Base-by-base conservation (phyloP, 2,888 invertebrate species). In the Ptychoptera albimana region DNA sequence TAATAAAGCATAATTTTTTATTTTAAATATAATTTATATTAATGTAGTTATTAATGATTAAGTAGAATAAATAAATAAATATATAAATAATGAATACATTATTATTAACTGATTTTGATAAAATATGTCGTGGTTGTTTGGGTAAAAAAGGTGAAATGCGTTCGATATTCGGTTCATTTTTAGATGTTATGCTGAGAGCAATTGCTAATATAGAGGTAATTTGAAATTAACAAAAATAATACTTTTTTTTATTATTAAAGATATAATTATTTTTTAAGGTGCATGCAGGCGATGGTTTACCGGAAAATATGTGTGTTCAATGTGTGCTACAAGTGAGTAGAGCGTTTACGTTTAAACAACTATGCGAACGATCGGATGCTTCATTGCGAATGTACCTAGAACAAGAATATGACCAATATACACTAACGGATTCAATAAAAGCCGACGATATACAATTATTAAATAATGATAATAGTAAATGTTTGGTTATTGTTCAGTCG, bases 261-360 rank as follows among this genome's bases (percentile, higher is more conserved):
- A 23, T 14, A 43, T 40, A 37, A n/a, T n/a, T n/a, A n/a, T 29
- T 42, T 49, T 52, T 55, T 44, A 50, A 69, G 69, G 61, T 69
- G 9, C 50, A 59, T 43, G 56, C 62, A 57, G 63, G 60, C 39
- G 70, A 71, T 57, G 69, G 68, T 14, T 57, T 68, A 42, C 70
- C 70, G 12, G 58, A 63, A 49, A 57, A 64, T 10, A 63, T 71
- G 59, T 71, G 70, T 50, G 64, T 69, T n/a, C 69, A 69, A 51
- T 71, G 70, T 52, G 65, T 69, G 31, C 51, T 69, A 8, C 68
- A 69, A 53, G 66, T 69, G 46, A 69, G 70, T 50, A 56, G 68
- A 46, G 67, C 69, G 2, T 70, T 68, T 50, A 66, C 69, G 16
- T 70, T 71, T 50, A 69, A 68, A 52, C 64, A 68, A 50, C 60